These are phyloP conservation scores for Solen grandis DNA, from an alignment of 1,140 invertebrate species.

Conservation along the genomic window DNA sequence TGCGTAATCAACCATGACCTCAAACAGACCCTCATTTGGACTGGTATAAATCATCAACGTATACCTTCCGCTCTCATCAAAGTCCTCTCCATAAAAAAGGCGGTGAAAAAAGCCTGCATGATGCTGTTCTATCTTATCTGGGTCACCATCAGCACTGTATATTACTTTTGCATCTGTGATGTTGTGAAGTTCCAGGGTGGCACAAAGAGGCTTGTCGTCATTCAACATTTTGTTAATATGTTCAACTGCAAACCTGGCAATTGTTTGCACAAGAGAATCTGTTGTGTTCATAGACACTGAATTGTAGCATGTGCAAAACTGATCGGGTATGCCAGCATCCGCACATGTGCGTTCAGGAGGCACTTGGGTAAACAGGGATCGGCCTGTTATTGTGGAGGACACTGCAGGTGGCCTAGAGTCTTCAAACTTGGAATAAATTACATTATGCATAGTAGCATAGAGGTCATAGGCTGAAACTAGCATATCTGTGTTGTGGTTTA, in stretches of 20 bases:
- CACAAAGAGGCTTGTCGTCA: slow-evolving; percentile 35
- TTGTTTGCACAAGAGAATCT: slow-evolving; percentile 18
- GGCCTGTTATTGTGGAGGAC: slow-evolving; percentile 2
- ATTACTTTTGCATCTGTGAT: slow-evolving; percentile 49
- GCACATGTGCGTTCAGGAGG: slow-evolving; percentile 53
- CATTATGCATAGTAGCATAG: slow-evolving; percentile 46
- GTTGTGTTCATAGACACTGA: slow-evolving; percentile 17
- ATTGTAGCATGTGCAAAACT: slow-evolving; percentile 61
- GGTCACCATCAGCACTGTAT: slow-evolving; percentile 53
- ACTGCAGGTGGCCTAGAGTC: neutral
- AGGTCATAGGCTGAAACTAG: slow-evolving; percentile 48
- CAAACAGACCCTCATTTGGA: slow-evolving; percentile 75
- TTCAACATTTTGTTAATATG: slow-evolving; percentile 54
- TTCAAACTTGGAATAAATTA: slow-evolving; percentile 25
- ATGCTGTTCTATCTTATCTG: neutral
- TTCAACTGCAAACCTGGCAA: slow-evolving; percentile 31
- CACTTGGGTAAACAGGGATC: slow-evolving; percentile 54
- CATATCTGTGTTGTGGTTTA: slow-evolving; percentile 36
- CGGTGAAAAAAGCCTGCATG: neutral
- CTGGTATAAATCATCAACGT: slow-evolving; percentile 67
- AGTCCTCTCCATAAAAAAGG: slow-evolving; percentile 52
- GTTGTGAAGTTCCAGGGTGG: slow-evolving; percentile 28
- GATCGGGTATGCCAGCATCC: slow-evolving; percentile 55
- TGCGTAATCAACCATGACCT: slow-evolving; percentile 63
- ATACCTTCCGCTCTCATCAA: slow-evolving; percentile 47